These are phyloP conservation scores for Pseudomyrmex pallidus DNA, from an alignment of 1,140 invertebrate species.

Conservation along the genomic window DNA sequence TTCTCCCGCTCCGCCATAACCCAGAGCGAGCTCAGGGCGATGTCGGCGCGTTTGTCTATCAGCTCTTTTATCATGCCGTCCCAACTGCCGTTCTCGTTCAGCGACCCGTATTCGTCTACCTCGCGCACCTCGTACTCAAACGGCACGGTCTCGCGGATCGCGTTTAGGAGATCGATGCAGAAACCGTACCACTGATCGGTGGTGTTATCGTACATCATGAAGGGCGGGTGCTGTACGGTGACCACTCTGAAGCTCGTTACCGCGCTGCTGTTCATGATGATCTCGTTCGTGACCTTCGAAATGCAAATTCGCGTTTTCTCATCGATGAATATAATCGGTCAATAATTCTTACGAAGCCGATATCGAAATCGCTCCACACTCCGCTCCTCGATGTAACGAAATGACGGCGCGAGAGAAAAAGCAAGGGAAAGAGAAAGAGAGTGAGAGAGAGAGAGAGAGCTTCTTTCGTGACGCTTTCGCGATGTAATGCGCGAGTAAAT, in stretches of 20 bases:
- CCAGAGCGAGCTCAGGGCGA: constrained; percentile 94
- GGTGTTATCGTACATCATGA: constrained; percentile 90
- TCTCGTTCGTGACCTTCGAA: constrained; percentile 87
- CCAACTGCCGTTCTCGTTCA: constrained; percentile 95
- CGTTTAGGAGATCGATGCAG: constrained; percentile 96
- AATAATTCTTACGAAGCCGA: not conserved
- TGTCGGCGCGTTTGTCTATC: constrained; percentile 95
- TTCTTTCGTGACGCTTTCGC: constrained; percentile 22
- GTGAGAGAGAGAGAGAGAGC: no score
- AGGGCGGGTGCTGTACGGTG: constrained; percentile 93
- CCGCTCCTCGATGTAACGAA: not conserved
- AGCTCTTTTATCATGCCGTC: constrained; percentile 96
- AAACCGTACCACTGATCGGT: constrained; percentile 93
- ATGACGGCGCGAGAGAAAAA: not conserved
- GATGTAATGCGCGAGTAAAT: constrained; percentile 24
- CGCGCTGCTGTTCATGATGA: constrained; percentile 91
- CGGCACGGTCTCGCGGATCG: constrained; percentile 92
- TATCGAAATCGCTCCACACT: no score
- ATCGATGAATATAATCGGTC: not conserved
- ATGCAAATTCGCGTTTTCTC: not conserved
- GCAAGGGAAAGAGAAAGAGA: no score
- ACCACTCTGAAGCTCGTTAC: constrained; percentile 93
- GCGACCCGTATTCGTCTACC: constrained; percentile 93
- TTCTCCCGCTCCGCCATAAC: constrained; percentile 98
- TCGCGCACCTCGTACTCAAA: constrained; percentile 96